phyloP scores from a whole-genome alignment of 2,113 vertebrate genomes.

The Micromys minutus region DNA sequence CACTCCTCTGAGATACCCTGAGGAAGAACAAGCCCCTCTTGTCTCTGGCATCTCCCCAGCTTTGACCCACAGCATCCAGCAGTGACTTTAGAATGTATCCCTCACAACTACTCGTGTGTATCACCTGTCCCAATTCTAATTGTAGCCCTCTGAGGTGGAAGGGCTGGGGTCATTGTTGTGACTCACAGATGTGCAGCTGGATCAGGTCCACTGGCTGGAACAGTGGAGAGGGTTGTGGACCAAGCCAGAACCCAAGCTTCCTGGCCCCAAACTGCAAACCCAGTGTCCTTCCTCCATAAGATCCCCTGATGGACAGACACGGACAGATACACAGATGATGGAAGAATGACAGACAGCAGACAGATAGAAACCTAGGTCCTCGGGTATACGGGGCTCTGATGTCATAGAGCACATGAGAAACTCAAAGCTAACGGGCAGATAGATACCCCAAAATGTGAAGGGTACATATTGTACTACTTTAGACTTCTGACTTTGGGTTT shows the following conservation, averaged over 20 bases:
- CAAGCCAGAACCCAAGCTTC: not conserved
- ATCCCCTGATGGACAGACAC: not conserved
- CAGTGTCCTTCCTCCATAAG: not conserved
- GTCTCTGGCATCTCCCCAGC: not conserved
- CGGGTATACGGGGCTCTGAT: fast-evolving
- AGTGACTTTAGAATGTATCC: not conserved
- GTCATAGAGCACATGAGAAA: not conserved
- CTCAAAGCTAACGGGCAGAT: no score
- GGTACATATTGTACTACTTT: not conserved
- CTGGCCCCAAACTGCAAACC: no score
- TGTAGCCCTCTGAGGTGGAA: not conserved
- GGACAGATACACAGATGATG: not conserved
- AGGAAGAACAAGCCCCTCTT: not conserved
- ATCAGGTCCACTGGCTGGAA: not conserved
- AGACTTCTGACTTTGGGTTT: not conserved
- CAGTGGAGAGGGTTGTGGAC: not conserved
- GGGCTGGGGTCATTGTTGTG: not conserved
- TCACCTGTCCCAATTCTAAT: not conserved
- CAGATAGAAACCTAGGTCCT: no score
- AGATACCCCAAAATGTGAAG: not conserved
- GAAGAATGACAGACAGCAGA: not conserved
- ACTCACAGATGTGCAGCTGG: not conserved
- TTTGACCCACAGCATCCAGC: not conserved
- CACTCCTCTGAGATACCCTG: not conserved
- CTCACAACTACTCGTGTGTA: fast-evolving